Conservation (phyloP, 2,797 vertebrate species). For the Platalea minor region DNA sequence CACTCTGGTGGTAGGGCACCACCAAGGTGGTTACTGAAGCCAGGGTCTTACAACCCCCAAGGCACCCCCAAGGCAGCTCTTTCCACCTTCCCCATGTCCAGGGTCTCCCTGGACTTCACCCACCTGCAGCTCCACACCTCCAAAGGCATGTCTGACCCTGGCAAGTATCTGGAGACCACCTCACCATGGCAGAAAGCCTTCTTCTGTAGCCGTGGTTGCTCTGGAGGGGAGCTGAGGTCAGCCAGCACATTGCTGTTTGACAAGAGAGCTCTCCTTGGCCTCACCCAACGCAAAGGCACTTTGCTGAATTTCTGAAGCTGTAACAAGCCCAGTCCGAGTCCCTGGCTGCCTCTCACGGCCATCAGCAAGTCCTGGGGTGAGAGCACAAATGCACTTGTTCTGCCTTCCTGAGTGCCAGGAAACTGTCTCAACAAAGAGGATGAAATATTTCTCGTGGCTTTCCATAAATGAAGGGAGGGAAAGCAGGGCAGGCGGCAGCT, state of each 20-base stretch:
- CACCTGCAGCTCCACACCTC: neutral
- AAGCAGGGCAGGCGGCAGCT: neutral
- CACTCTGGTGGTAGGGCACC: neutral
- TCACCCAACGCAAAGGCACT: neutral
- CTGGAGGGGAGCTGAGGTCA: constrained; percentile 5
- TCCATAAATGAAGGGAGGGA: neutral
- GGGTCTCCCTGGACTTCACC: neutral
- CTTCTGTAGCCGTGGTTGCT: neutral
- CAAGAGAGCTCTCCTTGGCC: neutral
- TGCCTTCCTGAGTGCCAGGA: neutral
- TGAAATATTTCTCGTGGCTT: constrained; percentile 31
- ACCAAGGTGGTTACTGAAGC: neutral
- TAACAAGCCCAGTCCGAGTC: neutral
- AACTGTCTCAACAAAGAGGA: constrained; percentile 13
- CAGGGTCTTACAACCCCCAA: neutral
- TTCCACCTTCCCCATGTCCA: neutral
- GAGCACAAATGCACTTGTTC: constrained; percentile 44
- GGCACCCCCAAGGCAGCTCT: neutral
- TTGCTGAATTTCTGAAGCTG: neutral
- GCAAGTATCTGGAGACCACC: neutral
- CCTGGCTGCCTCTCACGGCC: neutral
- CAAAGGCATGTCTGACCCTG: neutral
- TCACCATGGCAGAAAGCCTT: neutral
- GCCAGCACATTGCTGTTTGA: neutral
- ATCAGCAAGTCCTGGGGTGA: constrained; percentile 6